Evolutionary conservation across 2,113 vertebrate species (phyloP).

Genomic region (Amazona vittata): DNA sequence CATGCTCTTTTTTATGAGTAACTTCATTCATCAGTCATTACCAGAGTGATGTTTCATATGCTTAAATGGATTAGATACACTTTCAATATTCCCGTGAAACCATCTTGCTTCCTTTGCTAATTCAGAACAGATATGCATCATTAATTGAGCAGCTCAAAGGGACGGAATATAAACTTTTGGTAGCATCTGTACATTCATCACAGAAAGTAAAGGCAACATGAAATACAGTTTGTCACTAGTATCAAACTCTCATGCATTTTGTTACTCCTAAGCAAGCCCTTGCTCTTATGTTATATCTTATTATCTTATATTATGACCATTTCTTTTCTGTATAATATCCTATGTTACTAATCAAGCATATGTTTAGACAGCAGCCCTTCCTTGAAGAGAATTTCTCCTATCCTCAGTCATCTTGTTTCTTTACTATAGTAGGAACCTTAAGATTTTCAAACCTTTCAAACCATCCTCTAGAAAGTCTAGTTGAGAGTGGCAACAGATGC

Average conservation of each 20-base stretch:
- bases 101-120: background rate
- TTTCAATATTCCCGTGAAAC: background rate
- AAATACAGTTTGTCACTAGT: background rate
- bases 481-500: background rate
- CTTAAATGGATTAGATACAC: background rate
- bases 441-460: background rate
- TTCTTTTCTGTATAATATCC: background rate
- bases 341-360: background rate
- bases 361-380: background rate
- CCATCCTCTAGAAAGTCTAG: background rate
- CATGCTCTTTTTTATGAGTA: background rate
- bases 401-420: background rate
- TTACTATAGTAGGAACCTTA: background rate
- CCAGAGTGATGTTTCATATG: background rate
- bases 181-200: background rate
- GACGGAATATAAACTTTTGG: background rate
- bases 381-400: background rate
- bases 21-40: background rate
- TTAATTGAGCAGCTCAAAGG: background rate
- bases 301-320: background rate
- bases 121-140: background rate
- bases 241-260: background rate
- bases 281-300: background rate
- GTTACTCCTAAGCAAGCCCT: background rate
- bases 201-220: background rate